Conservation (phyloP, 2,888 invertebrate genomes). For the Cancer borealis region DNA sequence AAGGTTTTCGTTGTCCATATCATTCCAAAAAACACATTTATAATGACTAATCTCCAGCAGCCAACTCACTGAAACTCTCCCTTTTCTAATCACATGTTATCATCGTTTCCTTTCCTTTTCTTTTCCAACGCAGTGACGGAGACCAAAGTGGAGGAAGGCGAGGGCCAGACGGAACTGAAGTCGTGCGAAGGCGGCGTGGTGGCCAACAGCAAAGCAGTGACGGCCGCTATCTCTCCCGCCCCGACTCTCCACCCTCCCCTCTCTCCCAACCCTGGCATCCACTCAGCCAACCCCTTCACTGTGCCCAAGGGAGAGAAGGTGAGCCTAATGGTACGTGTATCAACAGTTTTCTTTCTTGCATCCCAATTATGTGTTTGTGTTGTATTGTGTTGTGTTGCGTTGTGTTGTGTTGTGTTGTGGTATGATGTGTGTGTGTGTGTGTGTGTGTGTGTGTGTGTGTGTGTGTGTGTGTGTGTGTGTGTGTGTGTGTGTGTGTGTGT, state of each 20-base stretch:
- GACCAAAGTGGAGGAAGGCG: constrained; percentile 76
- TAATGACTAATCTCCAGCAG: no score
- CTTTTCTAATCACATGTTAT: not conserved
- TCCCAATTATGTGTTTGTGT: not conserved
- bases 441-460: not conserved
- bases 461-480: not conserved
- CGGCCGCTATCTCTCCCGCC: constrained; percentile 71
- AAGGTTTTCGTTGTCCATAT: no score
- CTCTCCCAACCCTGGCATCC: constrained; percentile 66
- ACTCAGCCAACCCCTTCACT: constrained; percentile 72
- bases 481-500: not conserved
- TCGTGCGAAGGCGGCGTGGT: constrained; percentile 75
- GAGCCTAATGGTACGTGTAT: constrained; percentile 64
- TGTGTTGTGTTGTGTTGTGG: not conserved
- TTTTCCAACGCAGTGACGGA: constrained; percentile 67
- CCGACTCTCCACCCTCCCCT: constrained; percentile 64
- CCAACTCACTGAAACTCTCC: not conserved
- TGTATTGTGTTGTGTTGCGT: not conserved
- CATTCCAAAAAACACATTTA: no score
- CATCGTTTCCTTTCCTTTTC: not conserved
- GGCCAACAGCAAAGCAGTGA: constrained; percentile 72
- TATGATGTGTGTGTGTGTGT: not conserved
- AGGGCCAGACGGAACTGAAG: constrained; percentile 76
- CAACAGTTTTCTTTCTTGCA: not conserved
- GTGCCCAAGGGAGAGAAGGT: constrained; percentile 77